These are phyloP conservation scores for Meles meles DNA, from an alignment of 2,113 vertebrate species.

Conservation along the genomic window DNA sequence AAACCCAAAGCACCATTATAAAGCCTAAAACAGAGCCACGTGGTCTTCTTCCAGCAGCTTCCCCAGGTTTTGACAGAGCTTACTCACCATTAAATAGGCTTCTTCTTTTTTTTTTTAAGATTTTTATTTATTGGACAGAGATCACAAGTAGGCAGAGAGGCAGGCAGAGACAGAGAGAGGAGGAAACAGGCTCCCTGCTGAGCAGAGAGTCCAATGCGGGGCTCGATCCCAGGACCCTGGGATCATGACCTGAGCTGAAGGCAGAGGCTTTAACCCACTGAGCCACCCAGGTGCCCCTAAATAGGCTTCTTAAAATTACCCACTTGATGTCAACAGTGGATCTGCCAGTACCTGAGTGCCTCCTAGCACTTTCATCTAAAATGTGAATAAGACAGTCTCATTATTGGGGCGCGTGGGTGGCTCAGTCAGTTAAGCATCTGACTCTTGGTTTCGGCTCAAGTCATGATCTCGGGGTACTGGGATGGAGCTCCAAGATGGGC, in stretches of 20 bases:
- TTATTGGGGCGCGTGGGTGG: background rate
- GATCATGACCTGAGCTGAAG: no score
- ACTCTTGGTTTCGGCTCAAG: background rate
- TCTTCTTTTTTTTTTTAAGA: background rate
- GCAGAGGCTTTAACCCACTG: no score
- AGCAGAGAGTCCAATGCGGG: no score
- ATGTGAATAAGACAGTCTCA: background rate
- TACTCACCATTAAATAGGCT: background rate
- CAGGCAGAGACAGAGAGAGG: no score
- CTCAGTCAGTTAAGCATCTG: background rate
- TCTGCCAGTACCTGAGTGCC: background rate
- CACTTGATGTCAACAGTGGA: background rate
- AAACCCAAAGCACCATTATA: background rate
- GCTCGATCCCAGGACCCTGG: no score
- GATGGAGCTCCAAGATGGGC: background rate
- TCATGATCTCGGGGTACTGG: background rate
- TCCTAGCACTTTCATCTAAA: background rate
- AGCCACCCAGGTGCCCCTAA: background rate
- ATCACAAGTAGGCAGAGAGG: no score
- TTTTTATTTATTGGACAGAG: no score
- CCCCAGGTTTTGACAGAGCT: background rate
- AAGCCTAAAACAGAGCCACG: background rate
- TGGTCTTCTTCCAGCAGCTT: fast-evolving
- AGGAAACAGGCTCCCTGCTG: no score
- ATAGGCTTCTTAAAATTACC: background rate